Conservation (phyloP, 2,888 invertebrate species). For the Zaprionus bogoriensis region DNA sequence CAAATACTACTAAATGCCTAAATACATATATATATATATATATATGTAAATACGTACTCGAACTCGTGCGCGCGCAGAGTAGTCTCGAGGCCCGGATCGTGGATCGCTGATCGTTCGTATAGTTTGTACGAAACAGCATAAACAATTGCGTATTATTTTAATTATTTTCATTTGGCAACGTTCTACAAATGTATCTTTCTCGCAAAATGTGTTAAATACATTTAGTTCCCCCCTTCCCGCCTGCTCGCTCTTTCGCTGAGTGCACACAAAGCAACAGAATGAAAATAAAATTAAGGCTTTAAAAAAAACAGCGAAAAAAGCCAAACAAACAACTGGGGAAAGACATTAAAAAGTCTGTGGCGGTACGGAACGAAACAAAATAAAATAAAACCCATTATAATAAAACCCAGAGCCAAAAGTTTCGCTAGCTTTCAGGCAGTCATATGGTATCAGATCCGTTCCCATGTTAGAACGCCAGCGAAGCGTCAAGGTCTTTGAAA, state of each 20-base stretch:
- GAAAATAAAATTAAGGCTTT: slow-evolving; percentile 26
- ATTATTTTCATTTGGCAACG: slow-evolving; percentile 56
- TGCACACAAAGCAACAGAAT: slow-evolving; percentile 22
- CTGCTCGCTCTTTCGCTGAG: slow-evolving; percentile 30
- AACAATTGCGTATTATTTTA: slow-evolving; percentile 74
- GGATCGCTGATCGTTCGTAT: background rate
- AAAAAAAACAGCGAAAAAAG: slow-evolving; percentile 30
- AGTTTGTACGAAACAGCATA: slow-evolving; percentile 34
- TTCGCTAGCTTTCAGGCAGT: slow-evolving; percentile 18
- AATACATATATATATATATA: slow-evolving; percentile 4
- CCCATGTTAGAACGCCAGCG: slow-evolving; percentile 36
- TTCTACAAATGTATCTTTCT: slow-evolving; percentile 28
- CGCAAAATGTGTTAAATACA: slow-evolving; percentile 59
- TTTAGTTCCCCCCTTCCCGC: no score
- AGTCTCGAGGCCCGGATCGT: slow-evolving; percentile 21
- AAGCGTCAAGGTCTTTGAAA: slow-evolving; percentile 68
- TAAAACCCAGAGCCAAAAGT: slow-evolving; percentile 14
- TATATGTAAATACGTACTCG: no score
- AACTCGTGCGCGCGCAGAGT: background rate
- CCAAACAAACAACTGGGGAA: slow-evolving; percentile 26
- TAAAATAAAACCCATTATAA: slow-evolving; percentile 15
- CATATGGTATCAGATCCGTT: slow-evolving; percentile 35
- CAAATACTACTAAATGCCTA: background rate
- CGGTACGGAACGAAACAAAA: background rate
- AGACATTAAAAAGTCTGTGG: slow-evolving; percentile 7